Percentiles rank a stretch among this genome's conserved stretches.
phyloP scores from a whole-genome alignment of 2,113 vertebrate genomes.

The Neolamprologus sp. region DNA sequence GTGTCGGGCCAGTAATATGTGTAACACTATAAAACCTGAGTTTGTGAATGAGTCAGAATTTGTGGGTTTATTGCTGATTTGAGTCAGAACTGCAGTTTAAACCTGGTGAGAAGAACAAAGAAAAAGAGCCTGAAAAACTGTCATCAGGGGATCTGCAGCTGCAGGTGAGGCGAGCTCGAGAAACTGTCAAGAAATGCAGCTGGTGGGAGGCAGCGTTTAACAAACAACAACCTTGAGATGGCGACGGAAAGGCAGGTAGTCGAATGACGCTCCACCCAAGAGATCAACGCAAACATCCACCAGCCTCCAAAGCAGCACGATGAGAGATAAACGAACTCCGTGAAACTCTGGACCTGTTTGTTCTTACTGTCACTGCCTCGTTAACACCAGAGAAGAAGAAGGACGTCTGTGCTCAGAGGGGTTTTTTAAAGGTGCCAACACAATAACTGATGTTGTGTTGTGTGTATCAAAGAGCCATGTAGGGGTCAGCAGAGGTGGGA shows the following conservation, averaged over 20 bases:
- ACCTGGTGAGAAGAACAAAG: not conserved
- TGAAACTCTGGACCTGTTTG: rapidly evolving
- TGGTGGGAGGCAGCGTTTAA: not conserved
- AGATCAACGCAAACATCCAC: rapidly evolving
- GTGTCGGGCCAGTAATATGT: not conserved
- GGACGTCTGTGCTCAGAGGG: not conserved
- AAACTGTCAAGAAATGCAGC: not conserved
- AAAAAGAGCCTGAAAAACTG: not conserved
- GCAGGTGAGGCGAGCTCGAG: not conserved
- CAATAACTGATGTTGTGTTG: not conserved
- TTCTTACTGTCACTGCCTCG: not conserved
- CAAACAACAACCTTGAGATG: rapidly evolving
- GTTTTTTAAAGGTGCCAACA: not conserved
- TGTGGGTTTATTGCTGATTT: not conserved
- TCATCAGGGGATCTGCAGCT: not conserved
- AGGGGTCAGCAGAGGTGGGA: rapidly evolving
- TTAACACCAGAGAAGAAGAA: not conserved
- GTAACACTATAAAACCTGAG: rapidly evolving
- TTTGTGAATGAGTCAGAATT: not conserved
- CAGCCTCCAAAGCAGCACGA: not conserved
- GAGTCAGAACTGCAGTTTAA: not conserved
- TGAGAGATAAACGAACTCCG: rapidly evolving
- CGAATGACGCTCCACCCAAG: not conserved
- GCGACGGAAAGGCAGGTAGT: rapidly evolving
- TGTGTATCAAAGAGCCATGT: not conserved